Evolutionary conservation across 2,888 invertebrate genomes (phyloP).

Genomic region (Hyles lineata): DNA sequence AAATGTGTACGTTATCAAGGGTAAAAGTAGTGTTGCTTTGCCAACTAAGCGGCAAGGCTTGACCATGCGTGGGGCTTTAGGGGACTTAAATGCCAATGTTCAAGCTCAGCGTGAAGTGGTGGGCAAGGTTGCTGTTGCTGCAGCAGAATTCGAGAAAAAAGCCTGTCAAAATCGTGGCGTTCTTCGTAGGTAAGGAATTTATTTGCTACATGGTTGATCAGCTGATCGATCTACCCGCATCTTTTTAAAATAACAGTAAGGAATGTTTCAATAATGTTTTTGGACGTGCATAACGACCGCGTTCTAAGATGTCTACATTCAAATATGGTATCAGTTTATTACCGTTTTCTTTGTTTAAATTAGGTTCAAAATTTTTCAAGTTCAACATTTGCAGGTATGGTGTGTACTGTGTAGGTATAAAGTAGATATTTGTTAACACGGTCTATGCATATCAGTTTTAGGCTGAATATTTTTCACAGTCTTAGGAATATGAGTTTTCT

Average conservation of each 20-base stretch:
- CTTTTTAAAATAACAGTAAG: not conserved
- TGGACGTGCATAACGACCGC: not conserved
- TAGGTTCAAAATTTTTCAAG: too few species aligned
- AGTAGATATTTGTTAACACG: too few species aligned
- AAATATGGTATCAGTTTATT: too few species aligned
- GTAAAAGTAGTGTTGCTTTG: conserved; percentile 58
- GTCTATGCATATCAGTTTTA: too few species aligned
- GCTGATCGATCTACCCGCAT: conserved; percentile 36
- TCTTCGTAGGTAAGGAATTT: conserved; percentile 57
- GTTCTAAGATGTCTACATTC: too few species aligned
- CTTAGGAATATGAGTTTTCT: too few species aligned
- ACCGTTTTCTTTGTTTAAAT: too few species aligned
- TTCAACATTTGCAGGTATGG: too few species aligned
- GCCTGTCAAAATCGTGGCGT: conserved; percentile 53
- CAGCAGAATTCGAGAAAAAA: conserved; percentile 75
- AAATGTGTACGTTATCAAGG: conserved; percentile 65
- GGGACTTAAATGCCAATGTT: conserved; percentile 74
- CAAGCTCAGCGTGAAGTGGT: conserved; percentile 63
- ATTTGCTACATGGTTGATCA: conserved; percentile 29
- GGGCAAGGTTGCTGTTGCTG: conserved; percentile 66
- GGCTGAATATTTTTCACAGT: too few species aligned
- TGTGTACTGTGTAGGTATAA: too few species aligned
- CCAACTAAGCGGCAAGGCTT: conserved; percentile 66
- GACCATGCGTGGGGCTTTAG: conserved; percentile 70
- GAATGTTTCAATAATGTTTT: not conserved